phyloP scores from a whole-genome alignment of 2,113 vertebrate species.

The Amphilophus citrinellus region DNA sequence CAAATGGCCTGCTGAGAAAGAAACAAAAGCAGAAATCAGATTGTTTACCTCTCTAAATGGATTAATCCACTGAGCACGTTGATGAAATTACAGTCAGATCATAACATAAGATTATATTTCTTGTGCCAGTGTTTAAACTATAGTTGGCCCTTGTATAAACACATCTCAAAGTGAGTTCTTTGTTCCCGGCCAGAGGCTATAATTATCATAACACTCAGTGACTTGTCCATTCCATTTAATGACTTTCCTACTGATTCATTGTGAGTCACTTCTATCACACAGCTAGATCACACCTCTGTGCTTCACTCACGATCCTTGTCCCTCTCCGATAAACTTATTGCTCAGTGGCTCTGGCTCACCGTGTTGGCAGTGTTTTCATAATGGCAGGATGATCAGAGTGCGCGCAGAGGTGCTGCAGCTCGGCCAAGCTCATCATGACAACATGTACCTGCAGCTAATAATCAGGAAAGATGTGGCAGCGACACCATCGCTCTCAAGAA shows the following conservation, averaged over 20 bases:
- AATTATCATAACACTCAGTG: slow-evolving; percentile 11
- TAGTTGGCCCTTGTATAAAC: neutral
- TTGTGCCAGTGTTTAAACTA: neutral
- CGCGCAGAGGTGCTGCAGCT: slow-evolving; percentile 19
- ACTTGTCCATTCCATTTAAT: slow-evolving; percentile 23
- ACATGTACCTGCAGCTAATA: slow-evolving; percentile 26
- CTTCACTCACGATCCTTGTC: neutral
- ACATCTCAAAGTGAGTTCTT: neutral
- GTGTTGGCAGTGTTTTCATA: slow-evolving; percentile 38
- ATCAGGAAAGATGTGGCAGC: slow-evolving; percentile 12
- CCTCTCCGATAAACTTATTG: slow-evolving; percentile 3
- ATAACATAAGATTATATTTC: neutral
- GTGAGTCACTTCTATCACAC: slow-evolving; percentile 19
- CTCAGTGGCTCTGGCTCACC: neutral
- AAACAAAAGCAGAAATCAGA: neutral
- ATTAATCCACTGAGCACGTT: neutral
- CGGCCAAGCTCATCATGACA: slow-evolving; percentile 25
- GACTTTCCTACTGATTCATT: slow-evolving; percentile 26
- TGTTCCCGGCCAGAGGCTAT: neutral
- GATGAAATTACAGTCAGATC: neutral
- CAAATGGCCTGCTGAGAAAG: neutral
- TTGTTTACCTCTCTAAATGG: neutral
- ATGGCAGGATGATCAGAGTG: slow-evolving; percentile 12
- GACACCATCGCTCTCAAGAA: neutral
- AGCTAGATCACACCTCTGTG: slow-evolving; percentile 12